Evolutionary conservation across 2,888 invertebrate species (phyloP).

Genomic region (Dione juno): DNA sequence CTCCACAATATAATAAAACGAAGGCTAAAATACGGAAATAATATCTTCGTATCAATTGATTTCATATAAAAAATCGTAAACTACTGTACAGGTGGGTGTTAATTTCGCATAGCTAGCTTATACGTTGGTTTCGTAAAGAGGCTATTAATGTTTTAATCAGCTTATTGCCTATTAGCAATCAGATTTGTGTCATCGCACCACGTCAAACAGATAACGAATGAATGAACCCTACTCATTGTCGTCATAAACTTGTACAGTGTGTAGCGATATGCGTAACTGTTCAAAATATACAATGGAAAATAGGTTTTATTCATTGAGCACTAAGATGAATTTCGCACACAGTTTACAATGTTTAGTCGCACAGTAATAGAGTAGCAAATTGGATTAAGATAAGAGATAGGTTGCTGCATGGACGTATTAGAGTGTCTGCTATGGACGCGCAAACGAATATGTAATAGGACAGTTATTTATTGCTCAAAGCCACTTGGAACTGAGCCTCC

Average conservation of each 20-base stretch:
- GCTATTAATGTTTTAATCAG: constrained; percentile 43
- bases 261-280: neutral
- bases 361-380: constrained; percentile 33
- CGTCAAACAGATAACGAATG: constrained; percentile 48
- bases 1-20: too few species aligned
- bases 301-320: neutral
- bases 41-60: too few species aligned
- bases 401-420: constrained; percentile 29
- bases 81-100: neutral
- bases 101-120: neutral
- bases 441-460: constrained; percentile 12
- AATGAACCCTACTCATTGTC: constrained; percentile 38
- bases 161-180: constrained; percentile 49
- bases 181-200: constrained; percentile 46
- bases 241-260: constrained; percentile 30
- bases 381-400: constrained; percentile 42
- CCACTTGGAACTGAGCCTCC: constrained; percentile 1
- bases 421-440: constrained; percentile 29
- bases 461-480: constrained; percentile 26
- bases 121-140: constrained; percentile 4
- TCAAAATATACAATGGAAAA: neutral
- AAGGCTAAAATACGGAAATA: too few species aligned
- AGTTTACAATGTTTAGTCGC: neutral
- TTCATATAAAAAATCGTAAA: neutral
- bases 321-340: constrained; percentile 13